Evolutionary conservation across 2,113 vertebrate genomes (phyloP), one percentile per base, ranked within the genome.

Genomic region (Zapus hudsonius): DNA sequence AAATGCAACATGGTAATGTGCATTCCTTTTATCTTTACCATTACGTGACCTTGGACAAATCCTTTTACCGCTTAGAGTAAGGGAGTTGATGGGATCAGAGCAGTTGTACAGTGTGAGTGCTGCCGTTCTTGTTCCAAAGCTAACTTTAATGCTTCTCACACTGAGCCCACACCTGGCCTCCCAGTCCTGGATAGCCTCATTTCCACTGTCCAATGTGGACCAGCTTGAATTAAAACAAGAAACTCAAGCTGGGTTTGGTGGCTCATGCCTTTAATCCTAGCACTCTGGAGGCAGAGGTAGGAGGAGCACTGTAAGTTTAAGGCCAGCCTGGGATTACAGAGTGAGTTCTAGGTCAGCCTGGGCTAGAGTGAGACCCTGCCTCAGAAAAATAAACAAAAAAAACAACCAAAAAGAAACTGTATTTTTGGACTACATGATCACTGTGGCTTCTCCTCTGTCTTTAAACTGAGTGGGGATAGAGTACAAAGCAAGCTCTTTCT

Each of bases 361-460:
- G n/a, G n/a, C n/a, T n/a, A n/a, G n/a, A n/a, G n/a, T n/a, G n/a
- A n/a, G n/a, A n/a, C n/a, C n/a, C n/a, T n/a, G n/a, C n/a, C n/a
- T n/a, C n/a, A n/a, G n/a, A n/a, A n/a, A n/a, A n/a, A n/a, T n/a
- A n/a, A n/a, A n/a, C n/a, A n/a, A n/a, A n/a, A n/a, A n/a, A n/a
- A n/a, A n/a, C n/a, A n/a, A n/a, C n/a, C n/a, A n/a, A n/a, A n/a
- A n/a, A n/a, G n/a, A n/a, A n/a, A n/a, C 20, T 67, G 20, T 16
- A 33, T n/a, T n/a, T 89, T 85, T 44, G 31, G 47, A 55, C n/a
- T 33, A 33, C 4, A 3, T 31, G 44, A 27, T 36, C 40, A 8
- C n/a, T 67, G 12, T 70, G 66, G 36, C 87, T 90, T 94, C 70
- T 84, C 52, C 52, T 90, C 80, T 75, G 33, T 29, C 84, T 72